These are phyloP conservation scores for Theonella swinhoei DNA, from an alignment of 37 sponge, comb jelly and placozoan species.

Conservation along the genomic window DNA sequence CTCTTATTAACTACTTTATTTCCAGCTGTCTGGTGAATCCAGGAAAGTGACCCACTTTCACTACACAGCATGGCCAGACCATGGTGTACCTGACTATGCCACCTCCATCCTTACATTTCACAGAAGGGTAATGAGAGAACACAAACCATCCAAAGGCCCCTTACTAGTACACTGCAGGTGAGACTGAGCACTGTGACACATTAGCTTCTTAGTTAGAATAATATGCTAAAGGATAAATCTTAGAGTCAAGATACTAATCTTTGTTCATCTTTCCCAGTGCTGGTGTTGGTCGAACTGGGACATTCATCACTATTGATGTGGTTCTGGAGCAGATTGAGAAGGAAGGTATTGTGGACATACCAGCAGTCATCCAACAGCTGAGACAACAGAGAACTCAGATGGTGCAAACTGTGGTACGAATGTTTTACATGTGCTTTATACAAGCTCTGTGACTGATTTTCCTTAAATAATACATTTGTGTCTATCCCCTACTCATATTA, in stretches of 20 bases:
- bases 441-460: too few species aligned
- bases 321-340: slow-evolving; percentile 25
- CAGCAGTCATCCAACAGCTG: slow-evolving; percentile 24
- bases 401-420: slow-evolving; percentile 39
- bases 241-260: too few species aligned
- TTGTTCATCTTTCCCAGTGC: too few species aligned
- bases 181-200: not conserved
- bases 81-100: slow-evolving; percentile 46
- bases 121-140: not conserved
- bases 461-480: too few species aligned
- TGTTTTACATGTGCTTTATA: not conserved
- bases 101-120: slow-evolving; percentile 22
- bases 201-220: not conserved
- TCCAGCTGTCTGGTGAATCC: not conserved
- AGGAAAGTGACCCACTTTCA: slow-evolving; percentile 43
- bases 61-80: slow-evolving; percentile 72
- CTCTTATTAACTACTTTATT: too few species aligned
- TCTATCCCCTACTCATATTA: too few species aligned
- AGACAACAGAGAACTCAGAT: slow-evolving; percentile 57
- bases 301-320: slow-evolving; percentile 28
- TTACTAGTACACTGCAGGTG: slow-evolving; percentile 70
- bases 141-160: slow-evolving; percentile 3
- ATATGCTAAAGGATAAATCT: not conserved
- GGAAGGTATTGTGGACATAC: slow-evolving; percentile 24
- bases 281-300: slow-evolving; percentile 64